These are phyloP conservation scores for Cantharis rustica DNA, from an alignment of 2,888 invertebrate genomes.

Conservation along the genomic window DNA sequence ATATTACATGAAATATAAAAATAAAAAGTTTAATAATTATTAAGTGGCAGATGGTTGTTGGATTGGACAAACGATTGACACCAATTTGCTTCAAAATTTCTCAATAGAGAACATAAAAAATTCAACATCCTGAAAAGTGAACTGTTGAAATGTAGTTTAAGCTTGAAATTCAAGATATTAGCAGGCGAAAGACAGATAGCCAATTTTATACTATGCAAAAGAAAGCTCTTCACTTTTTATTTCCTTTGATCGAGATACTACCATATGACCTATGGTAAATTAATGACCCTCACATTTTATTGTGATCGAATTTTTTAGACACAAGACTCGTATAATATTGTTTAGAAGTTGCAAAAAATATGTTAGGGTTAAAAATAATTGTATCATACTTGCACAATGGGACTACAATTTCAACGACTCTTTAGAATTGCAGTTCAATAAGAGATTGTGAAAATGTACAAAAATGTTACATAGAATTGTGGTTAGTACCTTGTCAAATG, in stretches of 20 bases:
- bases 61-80: too few species aligned
- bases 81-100: too few species aligned
- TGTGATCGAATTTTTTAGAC: background rate
- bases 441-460: conserved; percentile 21
- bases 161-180: background rate
- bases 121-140: too few species aligned
- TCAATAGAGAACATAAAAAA: too few species aligned
- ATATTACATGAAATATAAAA: too few species aligned
- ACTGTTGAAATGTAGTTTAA: too few species aligned
- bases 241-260: too few species aligned
- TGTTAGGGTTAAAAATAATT: conserved; percentile 9
- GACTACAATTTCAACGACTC: conserved; percentile 15
- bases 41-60: too few species aligned
- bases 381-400: conserved; percentile 14
- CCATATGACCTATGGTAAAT: background rate
- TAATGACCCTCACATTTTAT: background rate
- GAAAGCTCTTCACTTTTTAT: too few species aligned
- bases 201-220: too few species aligned
- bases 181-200: too few species aligned
- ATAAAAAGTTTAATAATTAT: too few species aligned
- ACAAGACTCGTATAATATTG: background rate
- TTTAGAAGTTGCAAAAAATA: background rate
- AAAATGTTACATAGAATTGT: conserved; percentile 23
- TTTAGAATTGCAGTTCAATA: conserved; percentile 20
- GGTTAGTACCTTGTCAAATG: conserved; percentile 30